Percentiles rank a stretch among this genome's conserved stretches.
Evolutionary conservation across 2,797 vertebrate genomes (phyloP).

Genomic region (Peromyscus aztecus): DNA sequence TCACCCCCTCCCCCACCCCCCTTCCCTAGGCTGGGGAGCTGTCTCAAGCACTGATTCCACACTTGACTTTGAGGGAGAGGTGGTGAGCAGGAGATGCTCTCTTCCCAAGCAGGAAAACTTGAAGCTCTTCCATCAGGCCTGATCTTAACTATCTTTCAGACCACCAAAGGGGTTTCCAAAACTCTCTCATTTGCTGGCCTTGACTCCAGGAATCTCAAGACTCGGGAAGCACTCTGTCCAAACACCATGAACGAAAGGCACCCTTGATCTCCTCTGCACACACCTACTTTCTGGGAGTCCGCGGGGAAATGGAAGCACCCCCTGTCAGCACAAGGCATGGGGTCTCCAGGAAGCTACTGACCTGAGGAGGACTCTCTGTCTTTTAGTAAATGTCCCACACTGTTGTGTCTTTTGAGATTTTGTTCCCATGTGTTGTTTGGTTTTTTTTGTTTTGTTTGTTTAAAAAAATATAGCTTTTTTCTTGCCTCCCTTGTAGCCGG

Average conservation of each 20-base stretch:
- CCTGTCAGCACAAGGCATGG: background rate
- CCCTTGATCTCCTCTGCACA: background rate
- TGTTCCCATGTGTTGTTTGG: constrained; percentile 46
- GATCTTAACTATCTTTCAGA: background rate
- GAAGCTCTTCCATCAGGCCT: background rate
- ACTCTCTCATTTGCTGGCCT: background rate
- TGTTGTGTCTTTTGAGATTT: constrained; percentile 64
- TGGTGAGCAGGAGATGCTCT: background rate
- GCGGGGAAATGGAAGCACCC: background rate
- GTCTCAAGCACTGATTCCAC: background rate
- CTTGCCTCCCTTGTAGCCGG: constrained; percentile 70
- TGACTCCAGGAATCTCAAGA: background rate
- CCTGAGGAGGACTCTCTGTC: constrained; percentile 62
- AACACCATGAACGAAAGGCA: background rate
- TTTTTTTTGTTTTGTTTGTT: constrained; percentile 31
- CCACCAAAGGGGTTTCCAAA: background rate
- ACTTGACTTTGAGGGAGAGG: background rate
- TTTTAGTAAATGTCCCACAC: constrained; percentile 67
- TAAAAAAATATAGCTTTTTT: constrained; percentile 13
- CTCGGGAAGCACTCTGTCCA: background rate
- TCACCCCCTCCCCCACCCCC: background rate
- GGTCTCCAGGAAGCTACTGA: constrained; percentile 53
- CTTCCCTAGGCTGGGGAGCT: background rate
- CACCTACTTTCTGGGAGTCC: background rate
- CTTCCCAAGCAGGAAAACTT: background rate